These are phyloP conservation scores for Epinotia demarniana DNA, from an alignment of 2,888 invertebrate genomes.

Conservation along the genomic window DNA sequence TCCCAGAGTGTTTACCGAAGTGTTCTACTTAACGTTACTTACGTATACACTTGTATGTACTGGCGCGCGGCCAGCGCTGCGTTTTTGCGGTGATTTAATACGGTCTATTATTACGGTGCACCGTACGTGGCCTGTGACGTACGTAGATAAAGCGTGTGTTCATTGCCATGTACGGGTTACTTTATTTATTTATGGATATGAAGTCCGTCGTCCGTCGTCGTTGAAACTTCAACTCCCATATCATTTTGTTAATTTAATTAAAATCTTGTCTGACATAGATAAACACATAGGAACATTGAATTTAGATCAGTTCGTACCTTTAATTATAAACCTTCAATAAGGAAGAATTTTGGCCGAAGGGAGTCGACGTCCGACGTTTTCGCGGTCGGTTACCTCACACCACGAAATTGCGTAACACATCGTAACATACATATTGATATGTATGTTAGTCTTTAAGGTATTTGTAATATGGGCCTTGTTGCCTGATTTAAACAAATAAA, in stretches of 20 bases:
- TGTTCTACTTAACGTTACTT: constrained; percentile 32
- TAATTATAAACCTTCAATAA: no score
- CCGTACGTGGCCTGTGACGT: constrained; percentile 33
- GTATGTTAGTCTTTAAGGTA: no score
- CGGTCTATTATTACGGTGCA: constrained; percentile 39
- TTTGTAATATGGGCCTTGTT: no score
- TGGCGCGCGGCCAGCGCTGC: constrained; percentile 40
- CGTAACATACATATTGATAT: no score
- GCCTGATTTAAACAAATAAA: no score
- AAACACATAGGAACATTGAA: not conserved
- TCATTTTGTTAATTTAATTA: not conserved
- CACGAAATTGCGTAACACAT: no score
- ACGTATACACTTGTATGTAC: constrained; percentile 26
- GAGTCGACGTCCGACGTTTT: no score
- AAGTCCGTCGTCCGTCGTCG: no score
- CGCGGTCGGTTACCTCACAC: no score
- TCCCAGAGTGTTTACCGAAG: constrained; percentile 8
- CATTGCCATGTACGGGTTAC: not conserved
- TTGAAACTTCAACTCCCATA: not conserved
- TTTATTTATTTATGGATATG: constrained; percentile 5
- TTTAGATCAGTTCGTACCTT: not conserved
- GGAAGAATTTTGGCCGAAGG: no score
- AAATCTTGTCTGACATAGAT: no score
- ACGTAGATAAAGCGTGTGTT: not conserved
- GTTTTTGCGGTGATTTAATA: constrained; percentile 38